These are phyloP conservation scores for Euproctis similis DNA, from an alignment of 2,888 invertebrate genomes.

Conservation along the genomic window DNA sequence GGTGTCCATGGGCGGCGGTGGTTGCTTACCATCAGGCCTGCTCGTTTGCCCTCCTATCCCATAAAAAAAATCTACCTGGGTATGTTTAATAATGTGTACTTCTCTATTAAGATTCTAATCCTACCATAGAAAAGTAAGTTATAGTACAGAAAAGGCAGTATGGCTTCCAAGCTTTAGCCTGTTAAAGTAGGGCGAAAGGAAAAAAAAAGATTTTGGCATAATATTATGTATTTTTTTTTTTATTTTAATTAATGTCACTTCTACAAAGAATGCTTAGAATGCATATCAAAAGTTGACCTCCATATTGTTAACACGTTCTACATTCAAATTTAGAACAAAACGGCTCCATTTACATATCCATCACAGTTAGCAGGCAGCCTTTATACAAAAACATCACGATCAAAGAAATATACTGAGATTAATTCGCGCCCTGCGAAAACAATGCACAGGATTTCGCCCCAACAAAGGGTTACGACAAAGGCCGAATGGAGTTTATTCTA, in stretches of 20 bases:
- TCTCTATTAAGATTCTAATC: too few relatives aligned
- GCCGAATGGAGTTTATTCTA: conserved; percentile 53
- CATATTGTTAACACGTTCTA: conserved; percentile 16
- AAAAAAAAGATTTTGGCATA: too few relatives aligned
- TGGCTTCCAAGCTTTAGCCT: too few relatives aligned
- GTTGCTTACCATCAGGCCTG: too few relatives aligned
- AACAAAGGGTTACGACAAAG: conserved; percentile 62
- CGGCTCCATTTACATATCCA: conserved; percentile 58
- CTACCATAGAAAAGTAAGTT: too few relatives aligned
- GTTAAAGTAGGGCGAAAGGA: too few relatives aligned
- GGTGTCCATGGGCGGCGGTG: too few relatives aligned
- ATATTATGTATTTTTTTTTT: too few relatives aligned
- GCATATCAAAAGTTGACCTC: conserved; percentile 18
- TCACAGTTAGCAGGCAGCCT: conserved; percentile 53
- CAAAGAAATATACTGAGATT: conserved; percentile 72
- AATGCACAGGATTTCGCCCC: conserved; percentile 45
- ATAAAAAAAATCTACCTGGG: too few relatives aligned
- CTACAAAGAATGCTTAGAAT: conserved; percentile 8
- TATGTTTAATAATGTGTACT: too few relatives aligned
- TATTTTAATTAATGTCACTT: not conserved
- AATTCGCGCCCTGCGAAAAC: conserved; percentile 65
- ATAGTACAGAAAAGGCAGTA: too few relatives aligned
- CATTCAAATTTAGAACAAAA: conserved; percentile 27
- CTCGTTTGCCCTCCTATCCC: too few relatives aligned
- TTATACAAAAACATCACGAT: conserved; percentile 59